Conservation (phyloP, 2,888 invertebrate species). For the Ennomos fuscantarius region DNA sequence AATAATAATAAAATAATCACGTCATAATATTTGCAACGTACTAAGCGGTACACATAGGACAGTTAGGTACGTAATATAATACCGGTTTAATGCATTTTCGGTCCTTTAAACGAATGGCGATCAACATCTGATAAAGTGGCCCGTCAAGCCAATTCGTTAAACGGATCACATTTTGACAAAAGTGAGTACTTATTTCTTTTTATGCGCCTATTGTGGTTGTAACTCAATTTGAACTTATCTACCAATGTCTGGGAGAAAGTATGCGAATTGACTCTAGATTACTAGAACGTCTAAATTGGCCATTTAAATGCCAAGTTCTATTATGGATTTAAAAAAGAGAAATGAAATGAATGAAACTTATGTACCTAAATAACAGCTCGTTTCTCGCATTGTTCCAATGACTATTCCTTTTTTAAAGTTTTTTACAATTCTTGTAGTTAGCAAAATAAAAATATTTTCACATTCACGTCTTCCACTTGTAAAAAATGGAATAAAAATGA, state of each 20-base stretch:
- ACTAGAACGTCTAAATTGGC: conserved; percentile 4
- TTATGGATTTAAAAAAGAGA: conserved; percentile 9
- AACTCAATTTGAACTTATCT: conserved; percentile 32
- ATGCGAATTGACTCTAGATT: conserved; percentile 8
- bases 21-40: no score
- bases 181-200: conserved; percentile 27
- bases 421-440: no score
- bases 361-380: no score
- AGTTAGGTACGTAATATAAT: conserved; percentile 1
- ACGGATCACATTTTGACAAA: conserved; percentile 35
- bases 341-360: no score
- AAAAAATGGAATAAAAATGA: no score
- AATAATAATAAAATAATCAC: no score
- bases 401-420: no score
- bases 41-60: no score
- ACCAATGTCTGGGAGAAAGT: conserved; percentile 23
- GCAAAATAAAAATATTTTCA: not conserved
- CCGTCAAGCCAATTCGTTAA: conserved; percentile 38
- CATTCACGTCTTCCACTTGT: no score
- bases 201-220: conserved; percentile 32
- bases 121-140: conserved; percentile 35
- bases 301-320: conserved; percentile 16
- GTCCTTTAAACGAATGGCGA: conserved; percentile 32
- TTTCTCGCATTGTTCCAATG: no score
- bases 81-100: conserved; percentile 12